phyloP scores from a whole-genome alignment of 2,113 vertebrate genomes.

The Pelodiscus sinensis region DNA sequence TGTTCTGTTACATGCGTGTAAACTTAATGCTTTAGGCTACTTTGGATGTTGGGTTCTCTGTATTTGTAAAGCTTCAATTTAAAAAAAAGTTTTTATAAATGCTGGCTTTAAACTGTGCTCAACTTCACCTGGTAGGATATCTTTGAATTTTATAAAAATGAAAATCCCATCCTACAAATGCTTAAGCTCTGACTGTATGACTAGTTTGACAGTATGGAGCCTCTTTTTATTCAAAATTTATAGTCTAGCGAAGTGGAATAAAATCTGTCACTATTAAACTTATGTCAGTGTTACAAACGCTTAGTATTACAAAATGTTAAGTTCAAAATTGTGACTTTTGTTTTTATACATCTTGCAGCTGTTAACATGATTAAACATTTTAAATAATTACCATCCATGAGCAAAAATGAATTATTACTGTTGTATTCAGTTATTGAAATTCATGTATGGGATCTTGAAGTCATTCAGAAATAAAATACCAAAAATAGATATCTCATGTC shows the following conservation, averaged over 20 bases:
- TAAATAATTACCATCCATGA: too few species aligned
- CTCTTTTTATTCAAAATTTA: too few species aligned
- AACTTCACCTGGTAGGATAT: too few species aligned
- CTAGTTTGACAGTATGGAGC: neutral
- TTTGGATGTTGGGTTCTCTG: neutral
- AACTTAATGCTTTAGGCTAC: neutral
- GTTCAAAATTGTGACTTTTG: too few species aligned
- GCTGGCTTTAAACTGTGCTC: too few species aligned
- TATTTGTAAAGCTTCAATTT: too few species aligned
- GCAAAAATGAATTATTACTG: neutral
- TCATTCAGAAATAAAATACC: neutral
- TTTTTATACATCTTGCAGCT: too few species aligned
- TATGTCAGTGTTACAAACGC: neutral
- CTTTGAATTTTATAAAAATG: neutral
- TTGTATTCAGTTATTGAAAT: neutral
- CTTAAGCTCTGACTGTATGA: fast-evolving
- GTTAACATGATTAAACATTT: too few species aligned
- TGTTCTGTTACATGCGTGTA: neutral
- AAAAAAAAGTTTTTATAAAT: too few species aligned
- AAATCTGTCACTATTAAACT: neutral
- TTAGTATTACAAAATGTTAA: neutral
- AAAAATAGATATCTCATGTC: neutral
- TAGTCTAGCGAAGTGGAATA: neutral
- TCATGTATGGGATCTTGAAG: neutral
- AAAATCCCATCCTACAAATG: fast-evolving